Evolutionary conservation across 2,888 invertebrate genomes (phyloP), one percentile per base, ranked within the genome.

Genomic region (Nomada goodeniana): DNA sequence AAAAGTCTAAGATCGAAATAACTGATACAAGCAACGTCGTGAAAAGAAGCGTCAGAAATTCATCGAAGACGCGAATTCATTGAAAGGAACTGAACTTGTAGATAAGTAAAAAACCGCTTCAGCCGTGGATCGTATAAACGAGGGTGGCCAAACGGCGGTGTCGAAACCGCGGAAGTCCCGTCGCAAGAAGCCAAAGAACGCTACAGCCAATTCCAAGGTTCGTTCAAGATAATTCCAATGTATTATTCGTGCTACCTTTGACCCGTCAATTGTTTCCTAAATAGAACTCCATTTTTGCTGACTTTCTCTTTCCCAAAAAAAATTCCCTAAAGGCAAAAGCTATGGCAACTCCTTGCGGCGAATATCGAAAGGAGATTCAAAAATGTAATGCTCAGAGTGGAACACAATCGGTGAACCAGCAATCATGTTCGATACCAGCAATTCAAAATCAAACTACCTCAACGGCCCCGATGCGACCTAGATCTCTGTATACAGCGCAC

Each of bases 401-500:
- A 15, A 63, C 79, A 11, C 89, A 87, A 29, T 36, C 78, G 11
- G 55, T 82, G 20, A 75, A 67, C 53, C 64, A 82, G 59, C 85
- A 88, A 18, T 81, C 89, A 0, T 85, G 89, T 68, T 84, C 91
- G 0, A 36, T 86, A 47, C 75, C 82, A 20, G 63, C 89, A 23
- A 80, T 91, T 73, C 90, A 89, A 52, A 91, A 84, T 73, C 90
- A 91, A 55, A 82, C 72, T 65, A 81, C 89, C 23, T 82, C 89
- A 2, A 86, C 87, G 15, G 87, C 92, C 80, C 89, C 95, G 52
- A 95, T 95, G 87, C 95, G 96, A 84, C 96, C 96, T 13, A 95
- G 96, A 88, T 96, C 96, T 93, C 95, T 96, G 74, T 96, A 96
- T 90, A 96, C 96, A 64, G 95, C 96, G 75, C 96, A 96, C 92